Percentiles rank a stretch among this genome's conserved stretches.
Conservation (phyloP, 2,888 invertebrate genomes). For the Patella ulyssiponensis region DNA sequence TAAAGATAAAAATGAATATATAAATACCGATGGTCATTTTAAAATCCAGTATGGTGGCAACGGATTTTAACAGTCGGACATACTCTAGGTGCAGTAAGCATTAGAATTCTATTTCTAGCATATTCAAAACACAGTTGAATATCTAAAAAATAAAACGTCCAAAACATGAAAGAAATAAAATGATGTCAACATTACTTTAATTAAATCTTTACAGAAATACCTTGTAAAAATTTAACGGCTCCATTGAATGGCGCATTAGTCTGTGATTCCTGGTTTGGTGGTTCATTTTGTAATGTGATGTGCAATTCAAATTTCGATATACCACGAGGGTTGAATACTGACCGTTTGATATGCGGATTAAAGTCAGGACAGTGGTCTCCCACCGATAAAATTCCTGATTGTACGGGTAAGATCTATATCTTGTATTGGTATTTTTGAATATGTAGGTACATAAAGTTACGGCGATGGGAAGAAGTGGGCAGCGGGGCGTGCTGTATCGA, state of each 20-base stretch:
- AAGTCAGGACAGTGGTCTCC: slow-evolving; percentile 38
- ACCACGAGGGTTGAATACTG: slow-evolving; percentile 22
- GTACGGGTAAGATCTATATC: slow-evolving; percentile 18
- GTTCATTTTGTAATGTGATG: slow-evolving; percentile 35
- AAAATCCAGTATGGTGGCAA: no score
- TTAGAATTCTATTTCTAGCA: no score
- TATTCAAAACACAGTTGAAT: no score
- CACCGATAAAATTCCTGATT: slow-evolving; percentile 31
- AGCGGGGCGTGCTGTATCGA: no score
- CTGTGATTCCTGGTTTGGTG: slow-evolving; percentile 37
- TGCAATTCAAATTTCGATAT: slow-evolving; percentile 37
- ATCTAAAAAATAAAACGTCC: no score
- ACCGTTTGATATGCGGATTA: slow-evolving; percentile 33
- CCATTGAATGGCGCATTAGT: slow-evolving; percentile 36
- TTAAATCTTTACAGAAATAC: background rate
- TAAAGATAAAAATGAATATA: background rate
- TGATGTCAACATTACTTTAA: no score
- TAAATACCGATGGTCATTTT: background rate
- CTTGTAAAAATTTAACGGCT: slow-evolving; percentile 6
- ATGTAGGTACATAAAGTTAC: no score
- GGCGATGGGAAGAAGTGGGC: no score
- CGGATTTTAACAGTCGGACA: no score
- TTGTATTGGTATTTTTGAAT: background rate
- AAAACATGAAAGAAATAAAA: no score
- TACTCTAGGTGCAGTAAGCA: no score